phyloP scores from a whole-genome alignment of 2,797 vertebrate species.

The Phoeniculus purpureus region DNA sequence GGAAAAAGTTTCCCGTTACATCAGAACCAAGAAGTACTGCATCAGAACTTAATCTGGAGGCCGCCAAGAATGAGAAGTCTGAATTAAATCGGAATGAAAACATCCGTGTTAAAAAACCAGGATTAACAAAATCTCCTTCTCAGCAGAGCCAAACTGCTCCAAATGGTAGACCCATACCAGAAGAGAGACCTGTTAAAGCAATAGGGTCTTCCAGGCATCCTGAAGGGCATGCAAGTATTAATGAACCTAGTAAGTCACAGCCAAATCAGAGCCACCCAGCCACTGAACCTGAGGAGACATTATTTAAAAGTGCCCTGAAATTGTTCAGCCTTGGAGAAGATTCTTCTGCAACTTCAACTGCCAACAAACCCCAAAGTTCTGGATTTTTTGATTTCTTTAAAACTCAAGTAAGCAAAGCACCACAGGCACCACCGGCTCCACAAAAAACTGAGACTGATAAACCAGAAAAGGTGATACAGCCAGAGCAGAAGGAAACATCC shows the following conservation, averaged over 20 bases:
- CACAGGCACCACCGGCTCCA: conserved; percentile 24
- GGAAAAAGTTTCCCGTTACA: not conserved
- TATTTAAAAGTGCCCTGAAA: conserved; percentile 80
- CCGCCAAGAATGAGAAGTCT: conserved; percentile 62
- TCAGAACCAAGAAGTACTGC: conserved; percentile 30
- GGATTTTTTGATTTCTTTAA: conserved; percentile 89
- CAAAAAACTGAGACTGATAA: conserved; percentile 49
- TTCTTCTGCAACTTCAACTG: conserved; percentile 57
- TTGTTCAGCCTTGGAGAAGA: conserved; percentile 71
- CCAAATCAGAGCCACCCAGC: conserved; percentile 48
- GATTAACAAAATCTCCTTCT: conserved; percentile 59
- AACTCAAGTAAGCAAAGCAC: conserved; percentile 78
- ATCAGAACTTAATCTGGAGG: conserved; percentile 78
- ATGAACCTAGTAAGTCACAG: conserved; percentile 45
- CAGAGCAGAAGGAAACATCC: conserved; percentile 78
- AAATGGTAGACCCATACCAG: not conserved
- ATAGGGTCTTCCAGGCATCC: not conserved
- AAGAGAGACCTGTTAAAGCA: conserved; percentile 20
- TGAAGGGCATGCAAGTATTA: not conserved
- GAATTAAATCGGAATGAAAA: conserved; percentile 27
- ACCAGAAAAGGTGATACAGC: conserved; percentile 46
- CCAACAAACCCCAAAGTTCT: conserved; percentile 80
- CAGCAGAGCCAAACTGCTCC: conserved; percentile 6
- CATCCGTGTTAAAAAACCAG: conserved; percentile 2
- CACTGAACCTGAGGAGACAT: conserved; percentile 67